phyloP scores from a whole-genome alignment of 2,888 invertebrate genomes.

The Koerneria pararmatus region DNA sequence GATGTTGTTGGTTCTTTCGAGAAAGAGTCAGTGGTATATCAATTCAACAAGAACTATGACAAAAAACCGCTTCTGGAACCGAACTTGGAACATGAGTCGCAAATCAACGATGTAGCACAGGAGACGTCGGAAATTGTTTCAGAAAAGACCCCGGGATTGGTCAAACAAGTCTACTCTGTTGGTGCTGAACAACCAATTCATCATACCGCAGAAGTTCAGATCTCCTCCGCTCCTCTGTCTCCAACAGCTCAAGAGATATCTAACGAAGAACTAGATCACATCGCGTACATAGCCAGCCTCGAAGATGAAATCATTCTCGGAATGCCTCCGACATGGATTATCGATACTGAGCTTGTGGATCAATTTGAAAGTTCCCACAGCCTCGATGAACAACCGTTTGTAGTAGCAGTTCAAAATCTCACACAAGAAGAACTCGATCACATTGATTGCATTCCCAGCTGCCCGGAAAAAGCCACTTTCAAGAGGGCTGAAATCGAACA shows the following conservation, averaged over 20 bases:
- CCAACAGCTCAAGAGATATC: slow-evolving; percentile 23
- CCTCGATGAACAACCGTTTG: background rate
- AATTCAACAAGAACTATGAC: background rate
- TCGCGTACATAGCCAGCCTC: slow-evolving; percentile 25
- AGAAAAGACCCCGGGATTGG: too few relatives aligned
- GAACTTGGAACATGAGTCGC: background rate
- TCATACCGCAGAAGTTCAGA: slow-evolving; percentile 10
- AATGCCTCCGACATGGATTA: background rate
- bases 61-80: slow-evolving; percentile 22
- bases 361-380: background rate
- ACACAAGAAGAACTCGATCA: slow-evolving; percentile 30
- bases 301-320: background rate
- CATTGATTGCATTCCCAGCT: slow-evolving; percentile 23
- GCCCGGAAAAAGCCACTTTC: slow-evolving; percentile 23
- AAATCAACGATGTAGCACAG: background rate
- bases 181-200: background rate
- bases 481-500: slow-evolving; percentile 29
- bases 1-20: slow-evolving; percentile 27
- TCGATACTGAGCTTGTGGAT: background rate
- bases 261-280: slow-evolving; percentile 32
- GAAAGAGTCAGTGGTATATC: background rate
- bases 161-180: too few relatives aligned
- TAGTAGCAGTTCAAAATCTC: slow-evolving; percentile 18
- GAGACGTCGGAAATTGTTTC: slow-evolving; percentile 1
- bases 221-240: background rate